Evolutionary conservation across 2,113 vertebrate species (phyloP).

Genomic region (Menidia beryllina): DNA sequence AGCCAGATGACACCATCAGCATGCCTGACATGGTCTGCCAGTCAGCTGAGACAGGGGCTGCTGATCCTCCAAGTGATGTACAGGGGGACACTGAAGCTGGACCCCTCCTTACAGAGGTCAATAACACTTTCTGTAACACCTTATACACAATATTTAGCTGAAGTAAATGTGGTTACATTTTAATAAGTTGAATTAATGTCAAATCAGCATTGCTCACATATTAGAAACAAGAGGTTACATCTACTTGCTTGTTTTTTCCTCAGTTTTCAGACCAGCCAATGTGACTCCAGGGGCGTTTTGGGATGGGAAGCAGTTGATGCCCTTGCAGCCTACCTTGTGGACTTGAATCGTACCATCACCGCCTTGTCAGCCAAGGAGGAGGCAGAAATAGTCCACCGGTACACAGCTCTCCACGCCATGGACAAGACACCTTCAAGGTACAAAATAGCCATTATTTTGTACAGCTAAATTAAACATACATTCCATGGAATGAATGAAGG

Average conservation of each 20-base stretch:
- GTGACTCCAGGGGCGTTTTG: background rate
- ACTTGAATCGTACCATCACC: background rate
- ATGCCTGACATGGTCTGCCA: background rate
- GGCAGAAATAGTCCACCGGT: background rate
- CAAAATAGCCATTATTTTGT: background rate
- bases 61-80: too few species aligned
- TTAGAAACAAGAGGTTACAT: too few species aligned
- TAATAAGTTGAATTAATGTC: background rate
- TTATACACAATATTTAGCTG: background rate
- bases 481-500: background rate
- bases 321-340: background rate
- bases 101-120: too few species aligned
- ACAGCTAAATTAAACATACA: background rate
- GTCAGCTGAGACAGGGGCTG: background rate
- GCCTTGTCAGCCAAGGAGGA: conserved; percentile 1
- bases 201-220: too few species aligned
- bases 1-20: background rate
- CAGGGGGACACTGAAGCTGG: too few species aligned
- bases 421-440: conserved; percentile 1
- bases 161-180: background rate
- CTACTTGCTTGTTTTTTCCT: too few species aligned
- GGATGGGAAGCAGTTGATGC: conserved; percentile 5
- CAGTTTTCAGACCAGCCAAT: background rate
- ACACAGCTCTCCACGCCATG: background rate
- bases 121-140: background rate